These are phyloP conservation scores for Sus scrofa DNA, from an alignment of 2,113 vertebrate species.

Conservation along the genomic window DNA sequence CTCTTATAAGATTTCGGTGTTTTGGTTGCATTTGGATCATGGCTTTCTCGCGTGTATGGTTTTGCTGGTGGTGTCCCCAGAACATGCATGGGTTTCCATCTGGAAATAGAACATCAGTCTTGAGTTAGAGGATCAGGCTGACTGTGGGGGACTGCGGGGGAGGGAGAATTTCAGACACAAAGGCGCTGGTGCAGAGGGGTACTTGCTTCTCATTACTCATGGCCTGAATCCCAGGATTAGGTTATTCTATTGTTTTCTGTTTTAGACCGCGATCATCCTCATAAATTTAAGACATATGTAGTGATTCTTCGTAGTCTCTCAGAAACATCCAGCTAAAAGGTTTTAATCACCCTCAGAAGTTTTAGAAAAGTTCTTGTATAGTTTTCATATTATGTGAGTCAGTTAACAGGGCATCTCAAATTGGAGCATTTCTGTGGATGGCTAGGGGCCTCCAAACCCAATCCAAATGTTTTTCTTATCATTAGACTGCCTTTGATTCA, in stretches of 20 bases:
- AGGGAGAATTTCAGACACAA: neutral
- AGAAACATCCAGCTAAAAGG: constrained; percentile 48
- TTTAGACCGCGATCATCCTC: neutral
- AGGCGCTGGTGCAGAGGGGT: neutral
- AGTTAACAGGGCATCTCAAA: neutral
- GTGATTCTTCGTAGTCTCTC: constrained; percentile 29
- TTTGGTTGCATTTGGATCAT: neutral
- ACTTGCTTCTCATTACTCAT: constrained; percentile 36
- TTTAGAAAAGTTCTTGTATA: constrained; percentile 55
- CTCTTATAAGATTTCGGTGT: neutral
- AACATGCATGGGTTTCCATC: constrained; percentile 17
- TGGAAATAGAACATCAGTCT: neutral
- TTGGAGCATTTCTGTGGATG: neutral
- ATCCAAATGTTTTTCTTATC: neutral
- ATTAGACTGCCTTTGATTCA: neutral
- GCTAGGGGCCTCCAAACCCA: accelerated
- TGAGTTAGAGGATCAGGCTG: neutral
- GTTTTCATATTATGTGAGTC: constrained; percentile 11
- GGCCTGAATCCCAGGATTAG: neutral
- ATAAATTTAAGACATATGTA: constrained; percentile 67
- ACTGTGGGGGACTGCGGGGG: neutral
- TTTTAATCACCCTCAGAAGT: constrained; percentile 26
- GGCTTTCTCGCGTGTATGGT: neutral
- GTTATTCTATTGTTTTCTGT: constrained; percentile 48
- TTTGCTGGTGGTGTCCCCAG: neutral